phyloP scores from a whole-genome alignment of 1,140 invertebrate species.

The Mylabris phalerata region DNA sequence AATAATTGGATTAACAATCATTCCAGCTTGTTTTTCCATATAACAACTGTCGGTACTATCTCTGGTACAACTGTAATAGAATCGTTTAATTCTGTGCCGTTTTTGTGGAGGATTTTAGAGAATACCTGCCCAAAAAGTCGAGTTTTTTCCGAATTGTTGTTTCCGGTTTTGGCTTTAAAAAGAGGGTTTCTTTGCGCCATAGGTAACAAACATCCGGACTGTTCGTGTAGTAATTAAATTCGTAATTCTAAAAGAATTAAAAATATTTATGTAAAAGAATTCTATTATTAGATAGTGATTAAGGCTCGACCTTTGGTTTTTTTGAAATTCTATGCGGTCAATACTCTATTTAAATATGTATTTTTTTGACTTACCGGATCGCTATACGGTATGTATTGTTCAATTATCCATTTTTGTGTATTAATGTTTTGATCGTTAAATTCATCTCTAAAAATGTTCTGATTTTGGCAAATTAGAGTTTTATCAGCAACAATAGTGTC shows the following conservation, averaged over 20 bases:
- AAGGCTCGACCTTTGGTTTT: too few relatives aligned
- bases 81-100: background rate
- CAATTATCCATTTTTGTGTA: constrained; percentile 25
- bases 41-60: constrained; percentile 10
- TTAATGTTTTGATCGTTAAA: constrained; percentile 22
- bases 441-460: constrained; percentile 30
- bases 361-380: constrained; percentile 3
- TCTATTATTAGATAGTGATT: too few relatives aligned
- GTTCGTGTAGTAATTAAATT: constrained; percentile 33
- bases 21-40: background rate
- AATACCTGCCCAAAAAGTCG: constrained; percentile 16
- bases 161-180: constrained; percentile 12
- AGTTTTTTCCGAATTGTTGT: background rate
- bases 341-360: background rate
- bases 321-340: too few relatives aligned
- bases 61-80: constrained; percentile 25
- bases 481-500: constrained; percentile 2
- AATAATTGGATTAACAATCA: constrained; percentile 23
- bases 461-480: constrained; percentile 18
- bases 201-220: constrained; percentile 6
- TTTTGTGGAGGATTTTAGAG: background rate
- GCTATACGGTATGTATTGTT: constrained; percentile 23
- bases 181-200: constrained; percentile 4
- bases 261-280: background rate
- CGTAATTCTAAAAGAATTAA: constrained; percentile 25